These are phyloP conservation scores for Prinia subflava DNA, from an alignment of 2,113 vertebrate genomes.

Conservation along the genomic window DNA sequence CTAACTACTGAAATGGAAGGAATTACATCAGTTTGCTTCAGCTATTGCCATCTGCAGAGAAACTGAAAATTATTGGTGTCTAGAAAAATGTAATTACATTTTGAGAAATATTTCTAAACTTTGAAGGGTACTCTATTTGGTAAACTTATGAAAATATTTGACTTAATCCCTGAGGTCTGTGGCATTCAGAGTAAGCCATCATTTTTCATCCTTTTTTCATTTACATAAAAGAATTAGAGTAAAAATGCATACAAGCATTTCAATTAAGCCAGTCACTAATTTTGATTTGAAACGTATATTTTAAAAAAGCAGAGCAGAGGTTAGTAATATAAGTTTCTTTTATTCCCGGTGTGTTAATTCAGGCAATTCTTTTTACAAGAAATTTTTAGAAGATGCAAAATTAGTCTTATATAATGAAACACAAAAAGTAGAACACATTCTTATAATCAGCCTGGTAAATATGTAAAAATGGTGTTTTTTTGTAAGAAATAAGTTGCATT, in stretches of 20 bases:
- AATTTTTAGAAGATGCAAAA: not conserved
- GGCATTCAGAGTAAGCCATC: not conserved
- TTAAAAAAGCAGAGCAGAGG: not conserved
- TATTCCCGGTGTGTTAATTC: not conserved
- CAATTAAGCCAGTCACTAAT: not conserved
- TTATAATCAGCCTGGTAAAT: not conserved
- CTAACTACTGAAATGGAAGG: not conserved
- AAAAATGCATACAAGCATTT: not conserved
- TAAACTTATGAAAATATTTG: not conserved
- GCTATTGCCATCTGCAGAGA: not conserved
- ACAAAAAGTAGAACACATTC: not conserved
- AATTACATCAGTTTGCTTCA: not conserved
- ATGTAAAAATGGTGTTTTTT: not conserved
- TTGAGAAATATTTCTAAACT: not conserved
- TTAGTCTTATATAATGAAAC: not conserved
- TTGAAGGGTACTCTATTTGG: accelerated
- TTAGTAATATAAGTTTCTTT: not conserved
- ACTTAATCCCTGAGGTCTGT: not conserved
- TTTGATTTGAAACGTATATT: not conserved
- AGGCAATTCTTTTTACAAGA: not conserved
- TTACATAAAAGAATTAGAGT: not conserved
- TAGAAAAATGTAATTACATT: not conserved
- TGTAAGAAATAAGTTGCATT: not conserved
- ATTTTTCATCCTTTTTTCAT: not conserved
- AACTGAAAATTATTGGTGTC: not conserved